A percentile compares a stretch with the other conserved stretches of the same genome.
Conservation (phyloP, 2,113 vertebrate genomes). For the Tupaia chinensis region DNA sequence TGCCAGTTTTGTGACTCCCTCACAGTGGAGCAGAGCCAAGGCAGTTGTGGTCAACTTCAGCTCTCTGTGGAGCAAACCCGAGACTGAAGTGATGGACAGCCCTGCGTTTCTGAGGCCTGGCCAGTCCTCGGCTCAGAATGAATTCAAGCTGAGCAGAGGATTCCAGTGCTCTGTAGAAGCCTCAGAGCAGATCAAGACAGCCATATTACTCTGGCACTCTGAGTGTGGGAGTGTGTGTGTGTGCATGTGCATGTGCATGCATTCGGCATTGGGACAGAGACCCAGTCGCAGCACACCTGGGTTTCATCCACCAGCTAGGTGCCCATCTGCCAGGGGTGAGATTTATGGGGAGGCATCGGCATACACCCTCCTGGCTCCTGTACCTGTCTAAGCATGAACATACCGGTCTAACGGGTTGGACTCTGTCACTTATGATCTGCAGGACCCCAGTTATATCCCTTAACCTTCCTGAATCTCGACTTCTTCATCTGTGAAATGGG, state of each 20-base stretch:
- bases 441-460: neutral
- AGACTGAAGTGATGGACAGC: slow-evolving; percentile 68
- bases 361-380: neutral
- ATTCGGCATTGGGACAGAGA: neutral
- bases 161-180: neutral
- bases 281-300: neutral
- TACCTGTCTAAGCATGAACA: neutral
- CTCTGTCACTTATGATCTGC: neutral
- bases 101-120: slow-evolving; percentile 39
- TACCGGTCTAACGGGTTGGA: neutral
- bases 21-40: slow-evolving; percentile 70
- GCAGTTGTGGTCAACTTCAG: slow-evolving; percentile 72
- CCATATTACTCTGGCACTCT: neutral
- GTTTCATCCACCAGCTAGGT: neutral
- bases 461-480: neutral
- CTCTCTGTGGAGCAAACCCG: slow-evolving; percentile 68
- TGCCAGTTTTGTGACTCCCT: slow-evolving; percentile 82
- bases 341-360: neutral
- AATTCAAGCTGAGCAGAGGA: neutral
- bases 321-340: neutral
- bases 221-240: neutral
- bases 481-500: neutral
- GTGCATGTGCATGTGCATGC: neutral
- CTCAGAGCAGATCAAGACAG: neutral
- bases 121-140: slow-evolving; percentile 32